Evolutionary conservation across 2,888 invertebrate genomes (phyloP).

Genomic region (Tuta absoluta): DNA sequence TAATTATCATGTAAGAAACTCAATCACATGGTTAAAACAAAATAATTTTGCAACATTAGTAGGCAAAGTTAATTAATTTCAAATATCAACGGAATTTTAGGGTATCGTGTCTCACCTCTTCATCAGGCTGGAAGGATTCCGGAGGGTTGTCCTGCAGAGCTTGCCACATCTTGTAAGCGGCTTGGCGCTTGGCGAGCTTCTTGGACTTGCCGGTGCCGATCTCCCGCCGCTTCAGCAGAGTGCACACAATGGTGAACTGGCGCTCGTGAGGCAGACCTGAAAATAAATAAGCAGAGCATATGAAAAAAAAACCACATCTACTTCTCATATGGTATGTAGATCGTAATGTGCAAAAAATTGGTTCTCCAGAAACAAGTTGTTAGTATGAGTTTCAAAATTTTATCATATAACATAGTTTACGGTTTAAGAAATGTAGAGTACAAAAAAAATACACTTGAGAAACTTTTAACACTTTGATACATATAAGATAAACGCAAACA

Average conservation of each 20-base stretch:
- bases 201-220: slow-evolving; percentile 96
- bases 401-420: too few species aligned
- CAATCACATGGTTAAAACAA: neutral
- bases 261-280: slow-evolving; percentile 93
- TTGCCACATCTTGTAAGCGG: slow-evolving; percentile 97
- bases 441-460: too few species aligned
- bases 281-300: too few species aligned
- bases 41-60: neutral
- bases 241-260: slow-evolving; percentile 95
- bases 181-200: slow-evolving; percentile 97
- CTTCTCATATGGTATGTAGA: too few species aligned
- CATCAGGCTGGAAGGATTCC: slow-evolving; percentile 85
- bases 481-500: too few species aligned
- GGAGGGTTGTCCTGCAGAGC: slow-evolving; percentile 89
- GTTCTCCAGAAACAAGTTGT: too few species aligned
- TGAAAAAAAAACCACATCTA: too few species aligned
- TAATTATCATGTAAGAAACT: neutral
- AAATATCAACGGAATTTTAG: neutral
- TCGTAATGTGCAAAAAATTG: too few species aligned
- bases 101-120: slow-evolving; percentile 75
- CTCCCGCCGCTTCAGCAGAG: slow-evolving; percentile 91
- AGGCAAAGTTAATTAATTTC: neutral
- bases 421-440: too few species aligned
- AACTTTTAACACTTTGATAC: too few species aligned
- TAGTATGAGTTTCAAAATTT: too few species aligned